Conservation (phyloP, 2,113 vertebrate species). For the Numida meleagris region DNA sequence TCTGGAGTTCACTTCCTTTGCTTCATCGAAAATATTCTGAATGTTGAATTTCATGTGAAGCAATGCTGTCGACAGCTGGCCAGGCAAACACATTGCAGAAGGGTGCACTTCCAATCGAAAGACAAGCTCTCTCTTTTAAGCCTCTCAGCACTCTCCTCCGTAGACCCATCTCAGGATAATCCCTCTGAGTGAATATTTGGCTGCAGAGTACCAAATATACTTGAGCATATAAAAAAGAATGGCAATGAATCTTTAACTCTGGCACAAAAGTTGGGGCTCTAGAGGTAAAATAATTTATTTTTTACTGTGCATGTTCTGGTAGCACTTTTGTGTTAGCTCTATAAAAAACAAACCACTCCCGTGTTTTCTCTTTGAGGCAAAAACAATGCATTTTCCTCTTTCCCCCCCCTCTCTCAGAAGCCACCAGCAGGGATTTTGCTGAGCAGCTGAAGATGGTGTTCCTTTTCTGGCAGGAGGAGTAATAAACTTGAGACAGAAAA, state of each 20-base stretch:
- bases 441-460: not conserved
- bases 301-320: not conserved
- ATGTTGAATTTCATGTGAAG: not conserved
- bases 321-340: not conserved
- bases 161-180: not conserved
- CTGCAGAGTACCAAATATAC: not conserved
- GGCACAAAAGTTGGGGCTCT: not conserved
- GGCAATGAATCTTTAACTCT: not conserved
- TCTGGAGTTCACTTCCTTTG: not conserved
- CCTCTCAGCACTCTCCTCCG: not conserved
- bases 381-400: not conserved
- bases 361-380: not conserved
- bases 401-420: not conserved
- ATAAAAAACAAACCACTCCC: not conserved
- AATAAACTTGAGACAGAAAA: not conserved
- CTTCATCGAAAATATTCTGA: not conserved
- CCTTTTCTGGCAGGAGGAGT: not conserved
- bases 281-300: not conserved
- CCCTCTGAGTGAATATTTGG: not conserved
- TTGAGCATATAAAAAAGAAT: not conserved
- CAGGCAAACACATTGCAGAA: slow-evolving; percentile 51
- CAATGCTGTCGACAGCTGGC: slow-evolving; percentile 67
- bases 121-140: not conserved
- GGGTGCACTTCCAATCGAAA: not conserved
- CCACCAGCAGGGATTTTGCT: not conserved